A percentile compares a stretch with the other conserved stretches of the same genome.
Conservation (phyloP, 35 echinoderm and acorn worm genomes). For the Heliocidaris tuberculata region DNA sequence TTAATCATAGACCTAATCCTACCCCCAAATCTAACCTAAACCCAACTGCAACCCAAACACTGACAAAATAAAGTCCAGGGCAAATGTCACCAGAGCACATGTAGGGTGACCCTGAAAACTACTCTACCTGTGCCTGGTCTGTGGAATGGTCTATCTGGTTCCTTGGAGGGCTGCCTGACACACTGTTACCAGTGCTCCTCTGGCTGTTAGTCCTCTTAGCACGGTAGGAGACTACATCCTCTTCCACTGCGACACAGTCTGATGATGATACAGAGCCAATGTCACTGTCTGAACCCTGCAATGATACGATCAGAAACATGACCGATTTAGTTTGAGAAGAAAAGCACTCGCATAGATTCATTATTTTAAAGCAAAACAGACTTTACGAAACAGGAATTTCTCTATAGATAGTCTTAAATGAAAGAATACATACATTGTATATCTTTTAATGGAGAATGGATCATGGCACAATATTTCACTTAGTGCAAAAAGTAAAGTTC, state of each 20-base stretch:
- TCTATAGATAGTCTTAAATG: background rate
- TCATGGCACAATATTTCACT: background rate
- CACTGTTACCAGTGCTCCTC: slow-evolving; percentile 21
- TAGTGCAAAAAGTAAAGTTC: background rate
- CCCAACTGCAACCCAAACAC: too few relatives aligned
- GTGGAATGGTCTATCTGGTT: background rate
- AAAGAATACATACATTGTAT: background rate
- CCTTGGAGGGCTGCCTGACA: background rate
- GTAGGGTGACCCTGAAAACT: too few relatives aligned
- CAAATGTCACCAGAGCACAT: too few relatives aligned
- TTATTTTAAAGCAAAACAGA: background rate
- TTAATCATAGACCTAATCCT: too few relatives aligned
- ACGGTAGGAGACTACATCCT: slow-evolving; percentile 5
- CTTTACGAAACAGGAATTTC: background rate
- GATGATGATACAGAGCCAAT: slow-evolving; percentile 23
- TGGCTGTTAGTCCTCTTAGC: background rate
- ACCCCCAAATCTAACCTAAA: too few relatives aligned
- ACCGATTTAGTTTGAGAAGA: too few relatives aligned
- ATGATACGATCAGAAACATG: background rate
- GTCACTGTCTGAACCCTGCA: slow-evolving; percentile 46
- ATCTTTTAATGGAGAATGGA: background rate
- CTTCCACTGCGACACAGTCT: slow-evolving; percentile 38
- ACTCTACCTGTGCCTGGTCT: background rate
- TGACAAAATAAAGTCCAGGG: too few relatives aligned
- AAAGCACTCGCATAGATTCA: background rate